Base-by-base conservation (phyloP, 23 tunicate genomes). In the Phallusia fumigata region DNA sequence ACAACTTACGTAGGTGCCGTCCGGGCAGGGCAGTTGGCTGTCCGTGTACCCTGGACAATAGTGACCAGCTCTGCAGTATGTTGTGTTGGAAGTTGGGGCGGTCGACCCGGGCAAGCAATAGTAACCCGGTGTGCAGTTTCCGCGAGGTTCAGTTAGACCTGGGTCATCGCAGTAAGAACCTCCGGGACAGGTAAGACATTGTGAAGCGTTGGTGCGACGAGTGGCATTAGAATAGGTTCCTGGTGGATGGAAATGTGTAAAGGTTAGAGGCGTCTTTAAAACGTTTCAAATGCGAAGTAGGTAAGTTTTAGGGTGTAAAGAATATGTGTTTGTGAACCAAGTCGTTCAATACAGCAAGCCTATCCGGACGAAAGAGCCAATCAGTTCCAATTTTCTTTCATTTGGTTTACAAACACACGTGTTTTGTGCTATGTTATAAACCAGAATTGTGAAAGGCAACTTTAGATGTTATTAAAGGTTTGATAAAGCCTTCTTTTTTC, bases 91-190 rank as follows among this genome's bases (percentile, higher is more conserved):
- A 32, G 87, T 79, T 28, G 90, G 86, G 21, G 52, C 32, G 31
- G 65, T 91, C 2, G 97, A 92, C 8, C 99, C 99, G n/a, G 81
- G 80, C 15, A 86, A 88, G 65, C 99, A 96, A 49, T 85, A 96
- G 73, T 84, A 96, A 34, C 97, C 97, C 16, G 86, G 85, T 18
- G 87, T 69, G 50, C 99, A 96, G 65, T 80, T 52, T 30, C 96
- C 99, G 10, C 80, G 82, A 8, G 96, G 96, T 45, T 88, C 88
- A 11, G 88, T 18, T 8, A 87, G 79, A 0, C 96, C 93, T 33
- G 85, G 65, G 0, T 51, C 33, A 52, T 88, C 90, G 81, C 99
- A 96, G 79, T 88, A 96, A 76, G 58, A 87, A 18, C 99, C 99
- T 11, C 93, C 99, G 16, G 88, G 74, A 65, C 99, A 96, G 30